Conservation (phyloP, 2,888 invertebrate genomes). For the Oxytorus armatus region DNA sequence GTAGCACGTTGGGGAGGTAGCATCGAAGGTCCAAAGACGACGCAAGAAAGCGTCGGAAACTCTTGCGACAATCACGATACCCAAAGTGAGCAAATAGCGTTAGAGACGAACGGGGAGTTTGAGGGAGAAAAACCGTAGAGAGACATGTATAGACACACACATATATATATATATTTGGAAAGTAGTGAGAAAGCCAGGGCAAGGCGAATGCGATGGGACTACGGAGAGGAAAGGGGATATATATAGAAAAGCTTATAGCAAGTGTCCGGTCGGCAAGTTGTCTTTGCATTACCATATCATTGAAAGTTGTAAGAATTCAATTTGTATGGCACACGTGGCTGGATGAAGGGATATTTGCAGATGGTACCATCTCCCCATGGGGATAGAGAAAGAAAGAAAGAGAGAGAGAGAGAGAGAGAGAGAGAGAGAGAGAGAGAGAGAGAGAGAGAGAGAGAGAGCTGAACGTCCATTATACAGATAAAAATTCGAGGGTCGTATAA, state of each 20-base stretch:
- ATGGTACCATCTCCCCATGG: slow-evolving; percentile 74
- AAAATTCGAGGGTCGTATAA: slow-evolving; percentile 70
- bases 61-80: slow-evolving; percentile 62
- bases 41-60: slow-evolving; percentile 59
- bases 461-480: slow-evolving; percentile 74
- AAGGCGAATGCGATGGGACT: slow-evolving; percentile 26
- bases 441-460: slow-evolving; percentile 5
- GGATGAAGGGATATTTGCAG: slow-evolving; percentile 76
- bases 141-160: slow-evolving; percentile 1
- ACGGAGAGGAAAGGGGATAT: slow-evolving; percentile 4
- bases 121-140: not conserved
- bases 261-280: slow-evolving; percentile 76
- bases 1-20: slow-evolving; percentile 9
- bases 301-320: slow-evolving; percentile 77
- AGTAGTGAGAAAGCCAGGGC: slow-evolving; percentile 9
- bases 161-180: slow-evolving; percentile 1
- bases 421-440: not conserved
- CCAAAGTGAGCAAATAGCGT: slow-evolving; percentile 62
- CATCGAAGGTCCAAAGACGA: slow-evolving; percentile 31
- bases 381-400: slow-evolving; percentile 9
- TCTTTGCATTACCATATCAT: slow-evolving; percentile 76
- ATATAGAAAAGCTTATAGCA: slow-evolving; percentile 66
- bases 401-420: slow-evolving; percentile 15
- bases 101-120: slow-evolving; percentile 23
- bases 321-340: slow-evolving; percentile 76